Base-by-base conservation (phyloP, 2,797 vertebrate species). In the Pelodytes ibericus region DNA sequence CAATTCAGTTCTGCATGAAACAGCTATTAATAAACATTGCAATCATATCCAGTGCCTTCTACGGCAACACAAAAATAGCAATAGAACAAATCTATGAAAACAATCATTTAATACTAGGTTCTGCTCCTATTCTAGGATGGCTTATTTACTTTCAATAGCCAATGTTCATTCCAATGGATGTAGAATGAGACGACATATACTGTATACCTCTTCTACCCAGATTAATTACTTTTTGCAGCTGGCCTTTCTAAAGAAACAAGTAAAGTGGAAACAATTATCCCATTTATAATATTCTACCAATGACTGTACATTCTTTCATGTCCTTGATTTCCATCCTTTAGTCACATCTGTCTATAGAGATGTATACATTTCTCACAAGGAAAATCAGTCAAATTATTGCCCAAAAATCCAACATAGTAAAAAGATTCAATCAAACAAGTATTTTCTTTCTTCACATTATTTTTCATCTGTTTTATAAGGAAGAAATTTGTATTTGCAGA, bases 1-100 rank as follows among this genome's bases (percentile, higher is more conserved):
- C 72, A 75, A 67, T 65, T 66, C 53, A 51, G 56, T 49, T 75
- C 67, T 75, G 72, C 31, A 49, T 31, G 47, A 39, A 18, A 33
- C 9, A 44, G 31, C 72, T 74, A 44, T 36, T 5, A 36, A 67
- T 75, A 68, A 75, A 75, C 49, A 75, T 44, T 18, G 64, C 57
- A 75, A 68, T 75, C 64, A 68, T 64, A 75, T 58, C 51, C 56
- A 68, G 64, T 36, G 39, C 31, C 64, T 30, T 3, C 15, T 58
- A 58, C 20, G 33, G 39, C 15, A 4, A 61, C 47, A 73, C 27
- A 61, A 61, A 68, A 68, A 49, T 49, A 75, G 27, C 73, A 68
- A 44, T 68, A 47, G 22, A 41, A 31, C 39, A 51, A 22, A 6
- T 20, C 27, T 24, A 5, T 9, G n/a, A 26, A 65, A 59, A 67